A percentile compares a stretch with the other conserved stretches of the same genome.
Evolutionary conservation across 1,140 invertebrate genomes (phyloP).

Genomic region (Zaprionus inermis): DNA sequence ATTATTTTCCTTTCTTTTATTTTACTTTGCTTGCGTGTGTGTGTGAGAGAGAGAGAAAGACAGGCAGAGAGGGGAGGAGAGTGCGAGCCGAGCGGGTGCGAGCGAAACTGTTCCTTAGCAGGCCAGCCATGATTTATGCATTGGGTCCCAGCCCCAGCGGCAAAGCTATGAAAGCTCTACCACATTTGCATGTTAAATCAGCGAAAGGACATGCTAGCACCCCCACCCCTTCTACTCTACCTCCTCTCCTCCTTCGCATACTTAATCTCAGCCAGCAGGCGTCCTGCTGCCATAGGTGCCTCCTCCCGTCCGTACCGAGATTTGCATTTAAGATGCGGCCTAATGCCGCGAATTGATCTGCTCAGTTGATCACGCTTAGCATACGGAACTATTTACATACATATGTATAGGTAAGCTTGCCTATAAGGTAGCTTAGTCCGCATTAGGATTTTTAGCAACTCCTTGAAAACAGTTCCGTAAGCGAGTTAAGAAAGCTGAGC

Average conservation of each 20-base stretch:
- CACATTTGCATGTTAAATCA: slow-evolving; percentile 73
- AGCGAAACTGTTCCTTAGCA: slow-evolving; percentile 12
- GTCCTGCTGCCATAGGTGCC: background rate
- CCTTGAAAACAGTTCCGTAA: too few species aligned
- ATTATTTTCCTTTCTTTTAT: slow-evolving; percentile 28
- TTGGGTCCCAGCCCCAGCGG: slow-evolving; percentile 45
- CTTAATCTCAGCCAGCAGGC: slow-evolving; percentile 1
- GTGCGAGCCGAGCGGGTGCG: background rate
- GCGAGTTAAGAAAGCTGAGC: too few species aligned
- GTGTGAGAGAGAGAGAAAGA: background rate
- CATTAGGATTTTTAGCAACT: too few species aligned
- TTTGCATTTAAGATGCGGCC: slow-evolving; percentile 41
- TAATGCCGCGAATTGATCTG: slow-evolving; percentile 36
- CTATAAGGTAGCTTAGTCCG: background rate
- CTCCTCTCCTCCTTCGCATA: background rate
- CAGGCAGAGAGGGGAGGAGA: background rate
- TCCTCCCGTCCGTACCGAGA: slow-evolving; percentile 2
- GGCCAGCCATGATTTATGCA: slow-evolving; percentile 73
- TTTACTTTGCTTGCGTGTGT: slow-evolving; percentile 8
- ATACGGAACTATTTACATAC: background rate
- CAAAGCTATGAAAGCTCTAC: slow-evolving; percentile 50
- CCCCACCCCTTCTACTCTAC: background rate
- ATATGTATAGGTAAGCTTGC: background rate
- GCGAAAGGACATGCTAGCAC: slow-evolving; percentile 11
- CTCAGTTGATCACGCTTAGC: slow-evolving; percentile 20